phyloP scores from a whole-genome alignment of 2,888 invertebrate species.

The Ptychoptera contaminata region DNA sequence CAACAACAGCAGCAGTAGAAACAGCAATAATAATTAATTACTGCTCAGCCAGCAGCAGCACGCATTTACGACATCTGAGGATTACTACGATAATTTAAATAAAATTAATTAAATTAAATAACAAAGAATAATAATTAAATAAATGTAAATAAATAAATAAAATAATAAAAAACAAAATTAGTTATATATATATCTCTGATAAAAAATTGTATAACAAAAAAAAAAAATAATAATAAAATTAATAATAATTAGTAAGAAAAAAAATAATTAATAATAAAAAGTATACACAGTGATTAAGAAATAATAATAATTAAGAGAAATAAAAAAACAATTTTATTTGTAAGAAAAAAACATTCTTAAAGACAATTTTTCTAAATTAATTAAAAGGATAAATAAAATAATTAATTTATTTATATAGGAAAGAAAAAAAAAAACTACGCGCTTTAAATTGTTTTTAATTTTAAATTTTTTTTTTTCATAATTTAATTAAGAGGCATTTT shows the following conservation, averaged over 20 bases:
- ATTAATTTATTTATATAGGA: background rate
- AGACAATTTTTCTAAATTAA: constrained; percentile 1
- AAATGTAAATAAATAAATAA: constrained; percentile 7
- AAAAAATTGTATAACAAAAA: constrained; percentile 2
- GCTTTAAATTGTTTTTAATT: constrained; percentile 23
- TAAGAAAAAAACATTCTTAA: background rate
- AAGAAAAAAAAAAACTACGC: constrained; percentile 1
- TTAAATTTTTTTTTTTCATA: constrained; percentile 14
- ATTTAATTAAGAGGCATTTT: constrained; percentile 11
- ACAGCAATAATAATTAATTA: constrained; percentile 3
- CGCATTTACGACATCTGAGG: constrained; percentile 83
- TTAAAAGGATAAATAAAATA: background rate
- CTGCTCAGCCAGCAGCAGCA: constrained; percentile 57
- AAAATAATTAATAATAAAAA: constrained; percentile 2
- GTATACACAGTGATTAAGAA: constrained; percentile 2
- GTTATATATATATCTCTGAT: constrained; percentile 2
- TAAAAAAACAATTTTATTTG: background rate
- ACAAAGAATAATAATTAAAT: constrained; percentile 6
- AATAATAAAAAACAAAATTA: constrained; percentile 4
- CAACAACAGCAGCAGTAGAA: background rate
- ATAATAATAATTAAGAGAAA: constrained; percentile 1
- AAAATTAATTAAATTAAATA: constrained; percentile 35
- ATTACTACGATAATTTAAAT: constrained; percentile 21
- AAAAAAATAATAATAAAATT: constrained; percentile 1
- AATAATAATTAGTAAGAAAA: background rate